phyloP scores from a whole-genome alignment of 2,113 vertebrate species.

The Periophthalmodon schlosseri region DNA sequence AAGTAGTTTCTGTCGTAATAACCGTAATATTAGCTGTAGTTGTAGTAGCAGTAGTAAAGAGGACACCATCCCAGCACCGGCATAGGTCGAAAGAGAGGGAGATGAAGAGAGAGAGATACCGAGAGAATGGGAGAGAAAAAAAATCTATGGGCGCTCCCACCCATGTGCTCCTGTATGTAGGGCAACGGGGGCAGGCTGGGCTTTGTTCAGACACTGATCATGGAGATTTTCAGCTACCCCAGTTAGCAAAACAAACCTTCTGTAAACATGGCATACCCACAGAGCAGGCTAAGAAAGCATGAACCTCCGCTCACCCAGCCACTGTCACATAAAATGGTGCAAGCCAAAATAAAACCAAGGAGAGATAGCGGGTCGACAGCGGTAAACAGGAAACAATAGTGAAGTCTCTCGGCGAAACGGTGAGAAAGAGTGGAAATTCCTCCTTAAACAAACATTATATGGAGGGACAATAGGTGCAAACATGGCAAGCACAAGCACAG shows the following conservation, averaged over 20 bases:
- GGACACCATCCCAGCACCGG: background rate
- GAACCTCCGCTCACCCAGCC: constrained; percentile 21
- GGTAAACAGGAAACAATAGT: constrained; percentile 14
- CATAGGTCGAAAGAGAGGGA: background rate
- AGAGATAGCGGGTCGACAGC: constrained; percentile 27
- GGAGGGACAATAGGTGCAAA: constrained; percentile 27
- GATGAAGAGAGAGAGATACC: background rate
- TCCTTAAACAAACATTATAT: constrained; percentile 21
- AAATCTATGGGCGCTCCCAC: background rate
- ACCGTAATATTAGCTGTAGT: no score
- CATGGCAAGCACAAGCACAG: background rate
- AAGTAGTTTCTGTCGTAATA: no score
- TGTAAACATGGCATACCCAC: constrained; percentile 34
- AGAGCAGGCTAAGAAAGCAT: constrained; percentile 20
- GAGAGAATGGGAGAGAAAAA: background rate
- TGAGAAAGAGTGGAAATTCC: constrained; percentile 33
- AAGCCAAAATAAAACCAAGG: constrained; percentile 38
- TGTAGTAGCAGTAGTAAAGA: no score
- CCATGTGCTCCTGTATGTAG: constrained; percentile 29
- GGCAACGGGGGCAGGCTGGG: constrained; percentile 20
- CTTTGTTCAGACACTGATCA: constrained; percentile 43
- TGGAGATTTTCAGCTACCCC: constrained; percentile 24
- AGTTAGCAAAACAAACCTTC: constrained; percentile 37
- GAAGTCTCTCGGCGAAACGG: background rate
- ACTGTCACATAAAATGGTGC: constrained; percentile 23